Base-by-base conservation (phyloP, 2,797 vertebrate genomes). In the Scyliorhinus canicula region DNA sequence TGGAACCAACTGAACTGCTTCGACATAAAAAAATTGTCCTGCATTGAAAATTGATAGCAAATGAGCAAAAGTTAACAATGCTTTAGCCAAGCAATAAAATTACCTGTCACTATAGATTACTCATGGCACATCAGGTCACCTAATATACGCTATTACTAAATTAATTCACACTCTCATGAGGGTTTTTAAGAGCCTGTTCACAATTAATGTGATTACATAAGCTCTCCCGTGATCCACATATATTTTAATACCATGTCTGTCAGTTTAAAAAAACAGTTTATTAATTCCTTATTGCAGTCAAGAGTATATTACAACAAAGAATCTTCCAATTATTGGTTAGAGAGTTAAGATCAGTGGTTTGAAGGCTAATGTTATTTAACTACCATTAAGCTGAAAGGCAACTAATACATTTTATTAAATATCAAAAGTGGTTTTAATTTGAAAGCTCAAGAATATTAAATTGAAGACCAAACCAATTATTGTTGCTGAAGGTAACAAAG, bases 151-250 rank as follows among this genome's bases (percentile, higher is more conserved):
- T 47, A 50, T 85, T 85, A 85, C 82, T 85, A 85, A 85, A 85
- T 85, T 85, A 50, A 50, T 85, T 85, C 82, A 50, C 16, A 24
- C 82, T 85, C 82, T 85, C 82, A 85, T 26, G 82, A 85, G 44
- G n/a, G 40, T 84, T 84, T 84, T 85, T 85, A 85, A 85, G 44
- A 85, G 47, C 47, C n/a, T 85, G 82, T 44, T 84, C n/a, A 50
- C 5, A 47, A 85, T 85, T 50, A 47, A 47, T 24, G 0, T 47
- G 44, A 85, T 50, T 85, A 47, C 82, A 85, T 85, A 85, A 85
- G 82, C 28, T 85, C 82, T 85, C 82, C 47, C 26, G 82, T 7
- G 47, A 44, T 85, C n/a, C 21, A 85, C 50, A 44, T 84, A 26
- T 50, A 35, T 47, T 85, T 28, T 44, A 50, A 47, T 28, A 50